These are phyloP conservation scores for Holothuria scabra DNA, from an alignment of 53 echinoderm and acorn worm genomes.

Conservation along the genomic window DNA sequence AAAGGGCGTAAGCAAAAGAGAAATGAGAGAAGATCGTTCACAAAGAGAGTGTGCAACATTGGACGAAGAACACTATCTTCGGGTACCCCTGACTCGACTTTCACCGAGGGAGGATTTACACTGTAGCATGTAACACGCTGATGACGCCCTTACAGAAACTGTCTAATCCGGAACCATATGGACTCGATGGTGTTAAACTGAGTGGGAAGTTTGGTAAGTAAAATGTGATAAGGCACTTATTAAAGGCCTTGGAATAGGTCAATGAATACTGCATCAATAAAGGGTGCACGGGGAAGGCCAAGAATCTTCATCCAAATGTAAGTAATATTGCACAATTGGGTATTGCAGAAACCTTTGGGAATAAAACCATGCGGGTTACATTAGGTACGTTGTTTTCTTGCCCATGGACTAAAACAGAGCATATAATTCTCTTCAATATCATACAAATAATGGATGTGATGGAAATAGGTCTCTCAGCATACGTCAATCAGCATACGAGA, in stretches of 20 bases:
- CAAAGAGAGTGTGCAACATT: constrained; percentile 37
- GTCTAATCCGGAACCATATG: not conserved
- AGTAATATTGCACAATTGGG: constrained; percentile 39
- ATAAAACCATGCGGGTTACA: constrained; percentile 68
- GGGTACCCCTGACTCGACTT: constrained; percentile 45
- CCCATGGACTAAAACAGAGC: constrained; percentile 58
- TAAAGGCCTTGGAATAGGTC: constrained; percentile 56
- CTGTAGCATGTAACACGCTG: constrained; percentile 46
- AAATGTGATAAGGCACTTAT: constrained; percentile 43
- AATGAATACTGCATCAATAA: constrained; percentile 37
- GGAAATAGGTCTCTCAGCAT: constrained; percentile 65
- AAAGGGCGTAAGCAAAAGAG: constrained; percentile 47
- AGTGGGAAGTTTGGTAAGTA: constrained; percentile 37
- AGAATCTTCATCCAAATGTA: constrained; percentile 18
- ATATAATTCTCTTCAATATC: constrained; percentile 59
- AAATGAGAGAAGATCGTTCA: constrained; percentile 41
- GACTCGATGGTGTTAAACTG: constrained; percentile 24
- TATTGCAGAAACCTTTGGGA: constrained; percentile 63
- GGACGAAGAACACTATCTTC: constrained; percentile 48
- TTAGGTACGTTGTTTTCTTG: constrained; percentile 44
- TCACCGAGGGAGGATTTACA: not conserved
- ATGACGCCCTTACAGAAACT: constrained; percentile 35
- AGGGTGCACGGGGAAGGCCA: constrained; percentile 5
- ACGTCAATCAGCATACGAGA: too few species aligned
- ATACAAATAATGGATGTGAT: constrained; percentile 66